phyloP scores from a whole-genome alignment of 2,888 invertebrate genomes.

The Ophion ellenae region DNA sequence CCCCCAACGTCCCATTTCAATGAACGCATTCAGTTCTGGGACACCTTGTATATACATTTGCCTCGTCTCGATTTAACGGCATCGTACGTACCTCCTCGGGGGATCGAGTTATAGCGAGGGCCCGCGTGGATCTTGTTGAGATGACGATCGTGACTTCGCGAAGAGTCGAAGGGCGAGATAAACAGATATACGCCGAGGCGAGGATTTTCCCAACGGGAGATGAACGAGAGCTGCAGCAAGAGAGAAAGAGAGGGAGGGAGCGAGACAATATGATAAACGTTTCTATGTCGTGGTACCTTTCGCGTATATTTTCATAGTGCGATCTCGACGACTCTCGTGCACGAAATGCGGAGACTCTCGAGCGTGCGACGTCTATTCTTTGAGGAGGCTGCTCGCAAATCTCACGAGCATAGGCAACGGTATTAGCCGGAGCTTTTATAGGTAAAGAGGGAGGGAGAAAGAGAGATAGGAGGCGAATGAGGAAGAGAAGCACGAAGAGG shows the following conservation, averaged over 20 bases:
- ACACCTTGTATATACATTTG: neutral
- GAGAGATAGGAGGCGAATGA: neutral
- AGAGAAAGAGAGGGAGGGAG: neutral
- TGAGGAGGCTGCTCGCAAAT: slow-evolving; percentile 28
- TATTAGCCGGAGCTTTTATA: slow-evolving; percentile 15
- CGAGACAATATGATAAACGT: slow-evolving; percentile 19
- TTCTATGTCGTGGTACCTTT: slow-evolving; percentile 28
- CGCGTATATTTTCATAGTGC: slow-evolving; percentile 38
- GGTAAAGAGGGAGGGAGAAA: slow-evolving; percentile 21
- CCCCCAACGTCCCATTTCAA: too few species aligned
- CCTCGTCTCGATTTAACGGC: neutral
- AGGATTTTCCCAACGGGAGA: neutral
- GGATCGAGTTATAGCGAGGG: too few species aligned
- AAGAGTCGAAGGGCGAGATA: slow-evolving; percentile 5
- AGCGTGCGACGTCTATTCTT: slow-evolving; percentile 11
- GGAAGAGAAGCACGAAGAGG: too few species aligned
- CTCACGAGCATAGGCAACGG: slow-evolving; percentile 17
- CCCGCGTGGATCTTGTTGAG: slow-evolving; percentile 31
- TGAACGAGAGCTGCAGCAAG: slow-evolving; percentile 17
- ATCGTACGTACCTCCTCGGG: neutral
- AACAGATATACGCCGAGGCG: neutral
- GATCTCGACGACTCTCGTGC: slow-evolving; percentile 39
- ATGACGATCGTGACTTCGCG: slow-evolving; percentile 53
- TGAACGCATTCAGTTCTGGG: neutral
- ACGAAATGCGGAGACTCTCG: slow-evolving; percentile 31